These are phyloP conservation scores for Poecilia picta DNA, from an alignment of 2,797 vertebrate species.

Conservation along the genomic window DNA sequence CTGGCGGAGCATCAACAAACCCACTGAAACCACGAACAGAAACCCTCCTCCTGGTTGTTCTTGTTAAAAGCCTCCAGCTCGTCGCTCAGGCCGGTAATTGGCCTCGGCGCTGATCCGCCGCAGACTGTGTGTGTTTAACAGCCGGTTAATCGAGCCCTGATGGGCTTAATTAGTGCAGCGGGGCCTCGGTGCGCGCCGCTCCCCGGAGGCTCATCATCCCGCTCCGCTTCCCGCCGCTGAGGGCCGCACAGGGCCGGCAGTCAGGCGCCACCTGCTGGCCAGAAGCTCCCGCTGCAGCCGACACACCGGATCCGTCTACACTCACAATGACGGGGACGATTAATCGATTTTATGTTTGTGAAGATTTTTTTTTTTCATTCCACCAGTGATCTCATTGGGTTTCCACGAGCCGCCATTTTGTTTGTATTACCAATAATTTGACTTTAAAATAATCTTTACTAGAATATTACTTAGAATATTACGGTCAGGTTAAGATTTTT, in stretches of 20 bases:
- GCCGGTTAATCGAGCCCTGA: slow-evolving; percentile 62
- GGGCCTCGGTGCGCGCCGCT: slow-evolving; percentile 16
- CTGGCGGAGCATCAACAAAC: too few relatives aligned
- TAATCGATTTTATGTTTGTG: too few relatives aligned
- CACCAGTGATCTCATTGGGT: too few relatives aligned
- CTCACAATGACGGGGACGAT: too few relatives aligned
- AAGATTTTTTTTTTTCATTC: too few relatives aligned
- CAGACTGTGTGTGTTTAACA: slow-evolving; percentile 52
- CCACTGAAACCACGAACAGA: neutral
- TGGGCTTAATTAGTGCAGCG: slow-evolving; percentile 61
- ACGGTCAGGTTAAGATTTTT: too few relatives aligned
- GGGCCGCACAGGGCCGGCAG: neutral
- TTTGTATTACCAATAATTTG: too few relatives aligned
- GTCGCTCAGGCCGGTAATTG: neutral
- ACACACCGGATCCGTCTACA: too few relatives aligned
- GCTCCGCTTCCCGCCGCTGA: slow-evolving; percentile 19
- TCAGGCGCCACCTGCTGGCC: slow-evolving; percentile 45
- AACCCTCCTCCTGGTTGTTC: neutral
- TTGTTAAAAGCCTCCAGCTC: neutral
- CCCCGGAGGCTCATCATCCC: slow-evolving; percentile 57
- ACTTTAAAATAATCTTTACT: too few relatives aligned
- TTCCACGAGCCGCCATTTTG: too few relatives aligned
- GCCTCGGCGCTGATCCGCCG: slow-evolving; percentile 21
- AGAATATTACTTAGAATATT: too few relatives aligned
- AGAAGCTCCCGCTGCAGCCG: neutral